phyloP scores from a whole-genome alignment of 2,888 invertebrate species.

The Caenorhabditis zanzibari region DNA sequence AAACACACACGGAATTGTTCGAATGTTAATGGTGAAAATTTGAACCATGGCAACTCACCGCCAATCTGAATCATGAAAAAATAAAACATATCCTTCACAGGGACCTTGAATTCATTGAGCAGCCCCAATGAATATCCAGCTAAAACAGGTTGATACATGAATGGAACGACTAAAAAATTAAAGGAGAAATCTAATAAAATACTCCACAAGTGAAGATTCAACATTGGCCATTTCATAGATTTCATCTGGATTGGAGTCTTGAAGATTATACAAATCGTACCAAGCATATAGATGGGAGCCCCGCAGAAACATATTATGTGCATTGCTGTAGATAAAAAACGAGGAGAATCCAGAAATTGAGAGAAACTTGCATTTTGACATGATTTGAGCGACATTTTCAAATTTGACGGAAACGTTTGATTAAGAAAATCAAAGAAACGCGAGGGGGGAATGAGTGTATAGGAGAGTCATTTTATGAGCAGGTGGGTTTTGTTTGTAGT shows the following conservation, averaged over 20 bases:
- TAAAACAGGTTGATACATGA: constrained; percentile 42
- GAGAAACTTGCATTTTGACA: constrained; percentile 24
- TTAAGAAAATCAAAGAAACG: too few relatives aligned
- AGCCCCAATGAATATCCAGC: constrained; percentile 45
- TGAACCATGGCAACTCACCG: too few relatives aligned
- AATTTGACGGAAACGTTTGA: too few relatives aligned
- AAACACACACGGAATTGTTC: too few relatives aligned
- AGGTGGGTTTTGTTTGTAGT: too few relatives aligned
- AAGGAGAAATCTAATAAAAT: constrained; percentile 12
- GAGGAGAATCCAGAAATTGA: constrained; percentile 6
- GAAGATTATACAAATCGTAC: constrained; percentile 32
- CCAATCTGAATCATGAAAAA: constrained; percentile 9
- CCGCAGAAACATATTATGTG: constrained; percentile 7
- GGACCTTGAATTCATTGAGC: not conserved
- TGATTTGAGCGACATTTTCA: too few relatives aligned
- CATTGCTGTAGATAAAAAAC: constrained; percentile 14
- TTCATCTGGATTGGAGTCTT: constrained; percentile 45
- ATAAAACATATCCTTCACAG: constrained; percentile 19
- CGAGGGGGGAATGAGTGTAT: too few relatives aligned
- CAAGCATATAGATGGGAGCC: constrained; percentile 25
- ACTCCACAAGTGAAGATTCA: constrained; percentile 53
- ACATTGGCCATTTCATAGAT: constrained; percentile 43
- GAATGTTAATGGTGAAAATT: too few relatives aligned
- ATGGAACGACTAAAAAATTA: constrained; percentile 35
- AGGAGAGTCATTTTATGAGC: too few relatives aligned